Percentiles rank a stretch among this genome's conserved stretches.
Conservation (phyloP, 2,888 invertebrate genomes). For the Abrostola tripartita region DNA sequence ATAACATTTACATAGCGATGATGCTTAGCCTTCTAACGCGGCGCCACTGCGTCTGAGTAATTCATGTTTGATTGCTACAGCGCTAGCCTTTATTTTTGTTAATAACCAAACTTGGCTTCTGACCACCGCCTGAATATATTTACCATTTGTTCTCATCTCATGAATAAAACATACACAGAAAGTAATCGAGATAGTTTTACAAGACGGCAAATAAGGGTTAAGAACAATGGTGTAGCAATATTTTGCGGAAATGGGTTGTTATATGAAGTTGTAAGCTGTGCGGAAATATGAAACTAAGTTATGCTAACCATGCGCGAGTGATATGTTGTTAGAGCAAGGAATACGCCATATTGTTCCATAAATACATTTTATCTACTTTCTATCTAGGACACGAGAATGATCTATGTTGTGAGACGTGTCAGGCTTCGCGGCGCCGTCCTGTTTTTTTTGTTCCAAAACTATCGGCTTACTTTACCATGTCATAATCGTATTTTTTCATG, state of each 20-base stretch:
- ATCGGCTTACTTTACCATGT: conserved; percentile 35
- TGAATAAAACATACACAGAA: conserved; percentile 70
- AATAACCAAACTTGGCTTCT: conserved; percentile 53
- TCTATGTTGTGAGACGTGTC: conserved; percentile 66
- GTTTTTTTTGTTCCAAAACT: conserved; percentile 56
- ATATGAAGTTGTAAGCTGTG: conserved; percentile 21
- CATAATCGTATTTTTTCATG: conserved; percentile 37
- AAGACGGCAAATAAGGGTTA: conserved; percentile 54
- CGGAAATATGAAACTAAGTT: conserved; percentile 37
- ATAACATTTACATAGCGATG: conserved; percentile 53
- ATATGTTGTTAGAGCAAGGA: conserved; percentile 38
- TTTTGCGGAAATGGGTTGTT: conserved; percentile 44
- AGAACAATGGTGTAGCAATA: conserved; percentile 50
- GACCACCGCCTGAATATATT: conserved; percentile 59
- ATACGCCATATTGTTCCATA: conserved; percentile 47
- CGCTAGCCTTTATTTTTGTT: conserved; percentile 52
- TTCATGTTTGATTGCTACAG: conserved; percentile 54
- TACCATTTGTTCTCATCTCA: conserved; percentile 65
- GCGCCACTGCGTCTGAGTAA: conserved; percentile 53
- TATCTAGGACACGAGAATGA: conserved; percentile 67
- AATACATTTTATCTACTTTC: conserved; percentile 60
- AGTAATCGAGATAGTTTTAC: conserved; percentile 54
- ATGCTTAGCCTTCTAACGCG: conserved; percentile 39
- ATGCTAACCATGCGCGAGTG: conserved; percentile 22
- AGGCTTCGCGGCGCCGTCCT: conserved; percentile 67